Evolutionary conservation across 2,113 vertebrate genomes (phyloP), one percentile per base, ranked within the genome.

Genomic region (Chaetodon trifascialis): DNA sequence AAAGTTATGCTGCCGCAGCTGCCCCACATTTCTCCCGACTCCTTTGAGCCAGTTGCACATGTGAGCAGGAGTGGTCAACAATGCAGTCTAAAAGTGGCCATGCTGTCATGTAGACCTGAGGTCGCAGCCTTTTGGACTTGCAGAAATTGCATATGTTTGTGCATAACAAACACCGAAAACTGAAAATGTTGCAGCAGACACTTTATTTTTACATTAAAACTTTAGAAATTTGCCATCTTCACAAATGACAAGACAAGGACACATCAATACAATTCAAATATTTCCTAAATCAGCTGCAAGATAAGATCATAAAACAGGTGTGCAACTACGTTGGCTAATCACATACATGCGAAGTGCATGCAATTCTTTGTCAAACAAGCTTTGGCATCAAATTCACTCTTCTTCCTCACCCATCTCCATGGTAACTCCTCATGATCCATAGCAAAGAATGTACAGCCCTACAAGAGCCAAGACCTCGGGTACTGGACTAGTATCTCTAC

Each of bases 171-270:
- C 8, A 19, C 11, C 23, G 12, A 0, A 36, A 72, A 59, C 12
- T 30, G 11, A 46, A 49, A 54, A 77, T 2, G 69, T 72, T 76
- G 89, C 92, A 95, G 87, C 89, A 89, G 84, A 89, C 58, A 82
- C 91, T 93, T 95, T 94, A 94, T 95, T 93, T 93, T 91, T 82
- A 91, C 86, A 93, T 93, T 94, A 89, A 94, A 93, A 90, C 23
- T 19, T 85, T 46, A 64, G 54, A 78, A 71, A 85, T 16, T 85
- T 80, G 19, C 81, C 34, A 79, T 82, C 62, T 80, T 69, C 30
- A 83, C 70, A 80, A 81, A 71, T 63, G 55, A 86, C 49, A 87
- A 86, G 51, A 86, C 49, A 89, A 86, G 55, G 52, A 86, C 44
- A 88, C 36, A 76, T 71, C 9, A 64, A 69, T 72, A 86, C 75